Percentiles rank a stretch among this genome's conserved stretches.
phyloP scores from a whole-genome alignment of 2,888 invertebrate genomes.

The Ditula angustiorana region DNA sequence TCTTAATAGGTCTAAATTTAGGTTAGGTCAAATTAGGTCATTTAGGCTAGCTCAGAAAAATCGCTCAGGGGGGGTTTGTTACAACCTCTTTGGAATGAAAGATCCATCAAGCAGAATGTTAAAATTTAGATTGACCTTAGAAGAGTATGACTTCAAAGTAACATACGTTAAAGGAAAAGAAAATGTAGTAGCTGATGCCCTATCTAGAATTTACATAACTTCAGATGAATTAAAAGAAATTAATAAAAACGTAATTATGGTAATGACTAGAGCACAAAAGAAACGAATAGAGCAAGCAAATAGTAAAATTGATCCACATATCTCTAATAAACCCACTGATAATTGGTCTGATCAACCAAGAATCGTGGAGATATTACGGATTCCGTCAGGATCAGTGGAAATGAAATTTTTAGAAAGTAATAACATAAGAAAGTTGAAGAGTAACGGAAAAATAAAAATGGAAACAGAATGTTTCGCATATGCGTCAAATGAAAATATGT shows the following conservation, averaged over 20 bases:
- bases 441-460: background rate
- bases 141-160: background rate
- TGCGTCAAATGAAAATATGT: conserved; percentile 19
- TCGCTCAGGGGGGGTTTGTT: no score
- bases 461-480: conserved; percentile 37
- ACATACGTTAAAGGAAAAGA: background rate
- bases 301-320: background rate
- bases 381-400: conserved; percentile 40
- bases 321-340: conserved; percentile 31
- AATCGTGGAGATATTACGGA: conserved; percentile 42
- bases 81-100: background rate
- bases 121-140: background rate
- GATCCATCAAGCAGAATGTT: background rate
- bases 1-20: no score
- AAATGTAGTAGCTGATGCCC: background rate
- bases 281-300: conserved; percentile 15
- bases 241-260: background rate
- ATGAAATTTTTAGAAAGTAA: conserved; percentile 31
- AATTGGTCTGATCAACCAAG: conserved; percentile 43
- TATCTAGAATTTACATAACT: background rate
- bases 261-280: conserved; percentile 37
- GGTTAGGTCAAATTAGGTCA: no score
- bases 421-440: conserved; percentile 23
- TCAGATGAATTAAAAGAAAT: conserved; percentile 2
- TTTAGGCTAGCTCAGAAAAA: no score